Evolutionary conservation across 2,888 invertebrate species (phyloP).

Genomic region (Lasioglossum vierecki): DNA sequence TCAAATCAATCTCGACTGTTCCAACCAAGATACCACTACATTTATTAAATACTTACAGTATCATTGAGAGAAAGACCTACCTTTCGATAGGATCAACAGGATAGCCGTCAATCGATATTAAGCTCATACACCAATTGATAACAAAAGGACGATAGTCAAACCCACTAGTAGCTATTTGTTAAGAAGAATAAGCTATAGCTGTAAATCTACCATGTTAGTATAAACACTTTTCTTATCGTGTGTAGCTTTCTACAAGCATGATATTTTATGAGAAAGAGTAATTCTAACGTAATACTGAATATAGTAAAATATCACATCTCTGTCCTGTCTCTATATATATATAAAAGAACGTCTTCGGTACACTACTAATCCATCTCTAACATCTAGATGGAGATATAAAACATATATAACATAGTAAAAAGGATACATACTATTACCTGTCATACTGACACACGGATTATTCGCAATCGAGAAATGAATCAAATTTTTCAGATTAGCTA

Average conservation of each 20-base stretch:
- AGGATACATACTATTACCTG: slow-evolving; percentile 92
- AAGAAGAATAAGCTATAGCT: slow-evolving; percentile 79
- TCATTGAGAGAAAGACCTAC: slow-evolving; percentile 84
- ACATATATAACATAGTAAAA: slow-evolving; percentile 76
- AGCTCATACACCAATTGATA: slow-evolving; percentile 96
- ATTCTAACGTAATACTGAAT: slow-evolving; percentile 47
- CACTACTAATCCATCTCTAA: slow-evolving; percentile 34
- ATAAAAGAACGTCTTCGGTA: slow-evolving; percentile 23
- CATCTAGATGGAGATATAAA: slow-evolving; percentile 37
- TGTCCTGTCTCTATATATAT: slow-evolving; percentile 2
- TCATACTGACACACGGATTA: slow-evolving; percentile 94
- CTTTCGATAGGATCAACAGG: slow-evolving; percentile 96
- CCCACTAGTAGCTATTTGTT: slow-evolving; percentile 87
- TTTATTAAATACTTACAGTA: slow-evolving; percentile 31
- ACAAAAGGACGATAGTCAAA: slow-evolving; percentile 97
- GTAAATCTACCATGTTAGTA: slow-evolving; percentile 57
- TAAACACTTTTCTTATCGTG: slow-evolving; percentile 32
- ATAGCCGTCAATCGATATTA: slow-evolving; percentile 94
- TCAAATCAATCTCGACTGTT: slow-evolving; percentile 53
- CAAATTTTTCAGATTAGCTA: slow-evolving; percentile 90
- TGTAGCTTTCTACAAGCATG: slow-evolving; percentile 53
- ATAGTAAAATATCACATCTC: slow-evolving; percentile 21
- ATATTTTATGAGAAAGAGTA: slow-evolving; percentile 30
- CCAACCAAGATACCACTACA: slow-evolving; percentile 20
- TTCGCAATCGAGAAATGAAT: slow-evolving; percentile 93